Conservation (phyloP, 1,140 invertebrate species). For the Xylocopa sonorina region DNA sequence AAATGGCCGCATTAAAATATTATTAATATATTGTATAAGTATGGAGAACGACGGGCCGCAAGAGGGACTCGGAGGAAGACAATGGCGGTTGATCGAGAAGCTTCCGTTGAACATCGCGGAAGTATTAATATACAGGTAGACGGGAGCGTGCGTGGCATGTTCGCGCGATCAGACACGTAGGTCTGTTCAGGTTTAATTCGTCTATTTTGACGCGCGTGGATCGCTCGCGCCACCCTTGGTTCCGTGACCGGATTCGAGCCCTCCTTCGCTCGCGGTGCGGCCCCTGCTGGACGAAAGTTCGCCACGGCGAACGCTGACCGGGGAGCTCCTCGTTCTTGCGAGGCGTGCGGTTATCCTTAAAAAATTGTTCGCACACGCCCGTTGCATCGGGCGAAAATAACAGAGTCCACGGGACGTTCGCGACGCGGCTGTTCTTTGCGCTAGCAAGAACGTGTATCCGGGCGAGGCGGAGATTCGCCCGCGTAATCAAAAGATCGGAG, state of each 20-base stretch:
- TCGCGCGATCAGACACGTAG: no score
- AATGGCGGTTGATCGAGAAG: no score
- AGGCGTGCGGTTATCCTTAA: not conserved
- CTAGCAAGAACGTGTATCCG: no score
- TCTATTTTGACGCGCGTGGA: no score
- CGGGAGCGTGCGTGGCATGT: not conserved
- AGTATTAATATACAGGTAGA: not conserved
- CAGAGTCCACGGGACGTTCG: not conserved
- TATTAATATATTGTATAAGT: no score
- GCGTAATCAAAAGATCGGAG: conserved; percentile 41
- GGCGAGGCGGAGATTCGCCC: not conserved
- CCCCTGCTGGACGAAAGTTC: no score
- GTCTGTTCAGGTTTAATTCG: no score
- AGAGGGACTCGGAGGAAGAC: not conserved
- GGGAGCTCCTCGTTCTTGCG: not conserved
- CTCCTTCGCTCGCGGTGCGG: no score
- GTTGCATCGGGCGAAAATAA: not conserved
- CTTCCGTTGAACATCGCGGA: not conserved
- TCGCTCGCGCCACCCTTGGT: no score
- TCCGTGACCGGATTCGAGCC: no score
- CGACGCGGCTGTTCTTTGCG: not conserved
- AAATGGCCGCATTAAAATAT: no score
- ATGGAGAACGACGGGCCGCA: no score
- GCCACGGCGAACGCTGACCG: not conserved
- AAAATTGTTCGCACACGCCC: not conserved